Conservation (phyloP, 2,888 invertebrate species). For the Diplolepis rosae region DNA sequence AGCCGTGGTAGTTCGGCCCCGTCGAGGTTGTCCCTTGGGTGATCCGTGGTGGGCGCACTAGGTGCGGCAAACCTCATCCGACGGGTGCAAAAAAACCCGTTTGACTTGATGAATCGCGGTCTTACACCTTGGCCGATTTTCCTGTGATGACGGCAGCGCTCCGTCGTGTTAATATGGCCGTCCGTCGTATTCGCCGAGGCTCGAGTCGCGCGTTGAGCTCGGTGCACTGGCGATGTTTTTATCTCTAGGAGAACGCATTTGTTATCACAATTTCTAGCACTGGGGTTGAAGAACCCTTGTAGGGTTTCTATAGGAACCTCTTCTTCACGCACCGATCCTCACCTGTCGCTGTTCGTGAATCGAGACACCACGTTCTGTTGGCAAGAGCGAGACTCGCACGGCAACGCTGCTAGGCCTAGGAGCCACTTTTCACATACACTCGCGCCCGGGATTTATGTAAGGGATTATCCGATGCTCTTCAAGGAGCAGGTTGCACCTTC, state of each 20-base stretch:
- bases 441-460: neutral
- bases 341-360: slow-evolving; percentile 30
- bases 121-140: slow-evolving; percentile 33
- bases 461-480: slow-evolving; percentile 9
- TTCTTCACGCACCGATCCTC: slow-evolving; percentile 34
- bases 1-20: slow-evolving; percentile 7
- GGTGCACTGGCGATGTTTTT: slow-evolving; percentile 32
- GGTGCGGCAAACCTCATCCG: slow-evolving; percentile 37
- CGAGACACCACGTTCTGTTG: slow-evolving; percentile 29
- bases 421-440: slow-evolving; percentile 34
- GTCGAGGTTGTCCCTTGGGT: slow-evolving; percentile 8
- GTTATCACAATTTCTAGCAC: slow-evolving; percentile 7
- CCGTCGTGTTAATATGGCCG: slow-evolving; percentile 59
- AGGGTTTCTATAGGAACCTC: neutral
- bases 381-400: slow-evolving; percentile 15
- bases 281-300: slow-evolving; percentile 42
- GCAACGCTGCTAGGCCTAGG: slow-evolving; percentile 27
- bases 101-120: slow-evolving; percentile 11
- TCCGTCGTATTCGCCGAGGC: slow-evolving; percentile 45
- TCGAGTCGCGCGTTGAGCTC: slow-evolving; percentile 26
- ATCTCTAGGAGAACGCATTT: slow-evolving; percentile 4
- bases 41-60: slow-evolving; percentile 49
- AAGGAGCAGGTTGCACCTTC: slow-evolving; percentile 48
- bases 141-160: slow-evolving; percentile 50
- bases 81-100: neutral